Conservation (phyloP, 2,113 vertebrate species). For the Anhinga anhinga region DNA sequence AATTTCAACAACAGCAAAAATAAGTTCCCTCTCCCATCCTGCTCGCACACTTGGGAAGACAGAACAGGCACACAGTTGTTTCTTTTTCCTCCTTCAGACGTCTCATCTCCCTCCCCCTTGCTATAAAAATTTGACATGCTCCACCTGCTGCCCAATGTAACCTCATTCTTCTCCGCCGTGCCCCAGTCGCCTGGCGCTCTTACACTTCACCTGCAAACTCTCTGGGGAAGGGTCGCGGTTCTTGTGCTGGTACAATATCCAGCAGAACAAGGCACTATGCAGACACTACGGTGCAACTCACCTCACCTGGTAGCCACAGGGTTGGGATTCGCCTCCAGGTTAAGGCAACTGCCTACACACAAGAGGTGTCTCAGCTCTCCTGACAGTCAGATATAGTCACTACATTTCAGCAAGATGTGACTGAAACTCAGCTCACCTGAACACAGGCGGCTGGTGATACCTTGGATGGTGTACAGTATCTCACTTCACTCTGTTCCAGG, state of each 20-base stretch:
- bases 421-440: not conserved
- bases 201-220: not conserved
- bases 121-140: not conserved
- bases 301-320: not conserved
- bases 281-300: accelerated
- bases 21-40: not conserved
- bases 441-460: not conserved
- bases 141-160: not conserved
- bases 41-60: not conserved
- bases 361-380: not conserved
- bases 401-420: not conserved
- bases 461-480: not conserved
- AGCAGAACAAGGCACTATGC: not conserved
- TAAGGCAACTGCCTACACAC: not conserved
- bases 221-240: not conserved
- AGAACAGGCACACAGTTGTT: not conserved
- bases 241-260: not conserved
- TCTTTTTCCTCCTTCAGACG: not conserved
- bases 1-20: not conserved
- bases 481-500: not conserved
- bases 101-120: not conserved
- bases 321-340: not conserved
- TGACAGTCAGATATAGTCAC: not conserved
- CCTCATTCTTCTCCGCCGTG: not conserved
- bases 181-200: not conserved